Percentiles rank a stretch among this genome's conserved stretches.
Conservation (phyloP, 1,140 invertebrate genomes). For the Nasonia vitripennis region DNA sequence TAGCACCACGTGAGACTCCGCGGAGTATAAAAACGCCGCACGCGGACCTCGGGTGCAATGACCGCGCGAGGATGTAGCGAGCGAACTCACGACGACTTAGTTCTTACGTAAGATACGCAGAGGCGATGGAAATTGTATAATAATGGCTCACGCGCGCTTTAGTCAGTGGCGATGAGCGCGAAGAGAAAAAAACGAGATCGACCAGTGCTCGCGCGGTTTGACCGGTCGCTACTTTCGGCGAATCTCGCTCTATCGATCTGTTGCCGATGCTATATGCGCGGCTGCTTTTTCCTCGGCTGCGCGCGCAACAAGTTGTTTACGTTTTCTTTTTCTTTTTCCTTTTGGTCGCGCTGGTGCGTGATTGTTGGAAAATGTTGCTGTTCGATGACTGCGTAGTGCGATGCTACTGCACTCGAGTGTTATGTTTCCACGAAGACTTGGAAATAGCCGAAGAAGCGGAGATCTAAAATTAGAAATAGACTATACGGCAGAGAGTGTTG, state of each 20-base stretch:
- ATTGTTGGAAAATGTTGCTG: background rate
- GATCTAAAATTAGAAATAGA: background rate
- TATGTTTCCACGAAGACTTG: background rate
- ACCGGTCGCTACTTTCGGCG: background rate
- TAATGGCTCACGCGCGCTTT: background rate
- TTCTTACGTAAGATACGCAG: background rate
- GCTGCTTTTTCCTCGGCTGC: background rate
- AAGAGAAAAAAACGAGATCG: background rate
- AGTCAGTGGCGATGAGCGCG: background rate
- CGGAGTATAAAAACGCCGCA: too few relatives aligned
- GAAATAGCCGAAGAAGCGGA: background rate
- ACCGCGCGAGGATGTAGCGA: background rate
- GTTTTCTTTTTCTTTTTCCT: background rate
- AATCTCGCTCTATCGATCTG: background rate
- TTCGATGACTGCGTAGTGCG: background rate
- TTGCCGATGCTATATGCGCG: too few relatives aligned
- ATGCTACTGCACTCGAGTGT: background rate
- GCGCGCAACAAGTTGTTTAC: conserved; percentile 33
- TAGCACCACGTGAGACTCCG: too few relatives aligned
- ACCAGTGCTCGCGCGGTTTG: background rate
- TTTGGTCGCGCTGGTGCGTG: too few relatives aligned
- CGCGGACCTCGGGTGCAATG: background rate
- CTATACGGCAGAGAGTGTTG: background rate
- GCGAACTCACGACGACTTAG: background rate
- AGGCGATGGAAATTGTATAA: background rate